Evolutionary conservation across 2,113 vertebrate genomes (phyloP), one percentile per base, ranked within the genome.

Genomic region (Hypanus sabinus): DNA sequence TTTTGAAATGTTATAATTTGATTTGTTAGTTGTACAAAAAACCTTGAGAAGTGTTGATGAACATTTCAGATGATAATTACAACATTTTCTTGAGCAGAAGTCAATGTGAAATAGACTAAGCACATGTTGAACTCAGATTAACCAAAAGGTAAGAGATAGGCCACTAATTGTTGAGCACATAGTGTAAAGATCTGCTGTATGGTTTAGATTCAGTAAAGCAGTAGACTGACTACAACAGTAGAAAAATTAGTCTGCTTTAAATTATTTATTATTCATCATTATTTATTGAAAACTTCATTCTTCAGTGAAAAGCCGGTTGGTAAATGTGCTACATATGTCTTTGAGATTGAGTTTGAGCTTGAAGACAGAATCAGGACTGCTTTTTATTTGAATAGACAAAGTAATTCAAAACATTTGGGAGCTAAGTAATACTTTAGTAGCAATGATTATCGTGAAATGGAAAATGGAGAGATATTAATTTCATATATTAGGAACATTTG

Each of bases 221-320:
- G 71, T 73, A 22, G 20, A 70, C 68, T 73, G 71, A 68, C 30
- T 7, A 33, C 14, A 90, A 90, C 60, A 68, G 85, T 20, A 65
- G 60, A 36, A 62, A 90, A 60, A 90, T 90, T 90, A 90, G 85
- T 65, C 30, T 30, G 85, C 22, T 3, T 88, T 90, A 62, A 90
- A 90, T 90, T 65, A 90, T 90, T 90, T 90, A 90, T 90, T 68
- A 33, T 36, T 65, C 85, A 20, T 90, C 85, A 90, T 90, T 65
- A 90, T 65, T 90, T 33, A 90, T 90, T 90, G 85, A 90, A 88
- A 90, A 90, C 85, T 9, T 90, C 33, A 90, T 90, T 90, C 62
- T 60, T 20, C 60, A 65, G 60, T 65, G 60, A 90, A 90, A 65
- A 90, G 60, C 14, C 62, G 33, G 12, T 90, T 30, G 33, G 60